Conservation (phyloP, 1,140 invertebrate genomes). For the Drosophila burlai region DNA sequence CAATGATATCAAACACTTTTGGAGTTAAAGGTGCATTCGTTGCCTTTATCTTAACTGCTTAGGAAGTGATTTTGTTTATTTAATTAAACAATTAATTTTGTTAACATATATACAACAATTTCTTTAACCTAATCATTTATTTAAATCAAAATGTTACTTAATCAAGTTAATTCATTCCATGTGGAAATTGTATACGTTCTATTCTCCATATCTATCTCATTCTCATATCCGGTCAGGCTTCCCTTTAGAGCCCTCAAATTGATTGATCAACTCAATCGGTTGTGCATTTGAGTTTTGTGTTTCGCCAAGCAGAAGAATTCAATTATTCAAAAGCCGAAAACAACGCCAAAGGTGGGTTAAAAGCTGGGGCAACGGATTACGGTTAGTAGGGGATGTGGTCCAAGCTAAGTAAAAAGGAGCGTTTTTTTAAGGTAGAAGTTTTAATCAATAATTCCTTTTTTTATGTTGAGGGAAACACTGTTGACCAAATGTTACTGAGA, state of each 20-base stretch:
- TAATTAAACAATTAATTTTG: no score
- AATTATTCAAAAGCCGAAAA: constrained; percentile 73
- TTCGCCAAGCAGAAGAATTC: constrained; percentile 76
- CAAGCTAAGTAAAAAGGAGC: background rate
- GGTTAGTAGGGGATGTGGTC: constrained; percentile 15
- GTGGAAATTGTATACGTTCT: constrained; percentile 3
- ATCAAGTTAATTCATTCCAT: background rate
- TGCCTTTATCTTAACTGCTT: no score
- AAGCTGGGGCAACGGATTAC: background rate
- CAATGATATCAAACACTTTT: no score
- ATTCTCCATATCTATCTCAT: constrained; percentile 36
- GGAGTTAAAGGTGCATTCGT: no score
- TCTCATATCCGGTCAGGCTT: constrained; percentile 32
- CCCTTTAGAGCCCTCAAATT: constrained; percentile 46
- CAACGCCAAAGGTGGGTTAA: constrained; percentile 47
- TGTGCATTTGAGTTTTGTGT: constrained; percentile 70
- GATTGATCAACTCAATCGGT: constrained; percentile 73
- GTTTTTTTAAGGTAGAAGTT: constrained; percentile 11
- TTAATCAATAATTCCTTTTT: constrained; percentile 48
- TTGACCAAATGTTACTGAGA: constrained; percentile 38
- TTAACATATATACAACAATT: background rate
- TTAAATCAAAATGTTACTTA: background rate
- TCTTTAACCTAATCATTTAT: background rate
- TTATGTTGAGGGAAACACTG: background rate
- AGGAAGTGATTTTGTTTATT: no score